Evolutionary conservation across 2,888 invertebrate genomes (phyloP).

Genomic region (Cryptus viduatorius): DNA sequence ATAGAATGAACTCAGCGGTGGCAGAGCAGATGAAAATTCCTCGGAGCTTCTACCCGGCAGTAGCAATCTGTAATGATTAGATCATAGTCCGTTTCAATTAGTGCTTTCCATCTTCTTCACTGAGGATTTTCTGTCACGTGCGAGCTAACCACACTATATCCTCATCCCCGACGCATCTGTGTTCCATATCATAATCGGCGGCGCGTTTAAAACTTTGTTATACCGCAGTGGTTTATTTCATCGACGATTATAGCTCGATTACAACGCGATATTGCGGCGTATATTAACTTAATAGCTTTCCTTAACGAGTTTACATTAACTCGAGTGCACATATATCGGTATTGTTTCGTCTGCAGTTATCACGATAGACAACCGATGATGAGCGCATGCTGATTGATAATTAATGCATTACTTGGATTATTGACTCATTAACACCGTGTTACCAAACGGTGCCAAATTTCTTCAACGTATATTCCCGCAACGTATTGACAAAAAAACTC

Average conservation of each 20-base stretch:
- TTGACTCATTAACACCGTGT: background rate
- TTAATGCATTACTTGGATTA: background rate
- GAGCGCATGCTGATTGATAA: background rate
- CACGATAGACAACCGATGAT: background rate
- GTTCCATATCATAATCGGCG: constrained; percentile 43
- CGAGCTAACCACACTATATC: constrained; percentile 10
- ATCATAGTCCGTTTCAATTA: constrained; percentile 42
- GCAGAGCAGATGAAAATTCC: background rate
- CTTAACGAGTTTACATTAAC: constrained; percentile 5
- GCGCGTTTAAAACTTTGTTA: constrained; percentile 55
- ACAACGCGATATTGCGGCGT: background rate
- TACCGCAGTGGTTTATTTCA: constrained; percentile 51
- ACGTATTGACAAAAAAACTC: too few relatives aligned
- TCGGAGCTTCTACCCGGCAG: background rate
- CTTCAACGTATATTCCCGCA: background rate
- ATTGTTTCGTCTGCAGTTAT: background rate
- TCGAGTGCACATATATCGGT: background rate
- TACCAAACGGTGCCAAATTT: background rate
- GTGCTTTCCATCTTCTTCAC: background rate
- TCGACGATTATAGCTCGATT: constrained; percentile 57
- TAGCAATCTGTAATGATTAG: constrained; percentile 25
- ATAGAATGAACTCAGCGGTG: constrained; percentile 9
- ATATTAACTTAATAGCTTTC: constrained; percentile 1
- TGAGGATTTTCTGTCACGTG: constrained; percentile 26
- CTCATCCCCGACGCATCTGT: constrained; percentile 38